Evolutionary conservation across 2,113 vertebrate species (phyloP), one percentile per base, ranked within the genome.

Genomic region (Gila orcuttii): DNA sequence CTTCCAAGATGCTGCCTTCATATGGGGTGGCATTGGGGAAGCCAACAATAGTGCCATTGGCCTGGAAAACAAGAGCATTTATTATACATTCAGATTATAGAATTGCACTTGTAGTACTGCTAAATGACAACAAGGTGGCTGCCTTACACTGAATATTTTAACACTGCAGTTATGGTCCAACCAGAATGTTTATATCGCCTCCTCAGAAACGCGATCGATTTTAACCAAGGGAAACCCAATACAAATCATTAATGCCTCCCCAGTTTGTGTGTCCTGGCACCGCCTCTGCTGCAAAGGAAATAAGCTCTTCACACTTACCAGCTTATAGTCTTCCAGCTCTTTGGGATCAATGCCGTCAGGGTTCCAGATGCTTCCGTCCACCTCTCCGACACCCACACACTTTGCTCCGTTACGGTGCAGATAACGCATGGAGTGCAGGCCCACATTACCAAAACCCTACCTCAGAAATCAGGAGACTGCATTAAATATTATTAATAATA

Each of bases 371-470:
- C 88, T 96, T 74, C 97, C 98, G 68, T 99, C 97, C 84, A 96
- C 89, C 87, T 99, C 98, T 79, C 95, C 97, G 0, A 99, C 91
- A 79, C 96, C 98, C 50, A 99, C 87, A 1, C 98, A 99, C 84
- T 96, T 98, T 2, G 98, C 98, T 55, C 98, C 98, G 3, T 94
- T 96, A 6, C 98, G 97, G 91, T 98, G 98, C 66, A 99, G 95
- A 45, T 99, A 99, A 15, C 98, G 96, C 98, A 99, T 99, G 15
- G 97, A 96, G 91, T 99, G 98, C n/a, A 99, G 93, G 13, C 98
- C 98, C 85, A 99, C 98, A 0, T 99, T 99, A 75, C 98, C 98
- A 21, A 99, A 99, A 28, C 94, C 94, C 94, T 95, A 71, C 15
- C 21, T 17, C 31, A 88, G 45, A 80, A 86, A 86, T 28, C 3